Evolutionary conservation across 1,140 invertebrate genomes (phyloP).

Genomic region (Diabrotica undecimpunctata): DNA sequence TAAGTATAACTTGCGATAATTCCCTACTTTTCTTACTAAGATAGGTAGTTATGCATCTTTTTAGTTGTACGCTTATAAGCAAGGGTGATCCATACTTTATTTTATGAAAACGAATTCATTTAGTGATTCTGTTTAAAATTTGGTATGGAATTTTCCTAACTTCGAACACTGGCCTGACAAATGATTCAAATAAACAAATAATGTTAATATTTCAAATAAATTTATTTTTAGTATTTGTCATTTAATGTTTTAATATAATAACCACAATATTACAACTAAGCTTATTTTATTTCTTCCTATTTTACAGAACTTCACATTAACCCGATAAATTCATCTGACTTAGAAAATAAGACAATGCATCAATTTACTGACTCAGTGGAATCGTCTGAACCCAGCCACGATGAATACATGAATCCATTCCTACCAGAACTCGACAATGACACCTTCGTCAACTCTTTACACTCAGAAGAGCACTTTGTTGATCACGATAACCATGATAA

Average conservation of each 20-base stretch:
- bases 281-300: not conserved
- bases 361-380: slow-evolving; percentile 25
- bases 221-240: no score
- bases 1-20: no score
- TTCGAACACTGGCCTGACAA: no score
- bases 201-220: no score
- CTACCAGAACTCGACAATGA: slow-evolving; percentile 60
- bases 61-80: no score
- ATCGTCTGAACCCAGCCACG: slow-evolving; percentile 18
- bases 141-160: no score
- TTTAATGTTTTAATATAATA: not conserved
- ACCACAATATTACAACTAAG: not conserved
- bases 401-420: slow-evolving; percentile 58
- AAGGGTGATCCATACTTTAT: no score
- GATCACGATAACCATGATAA: slow-evolving; percentile 27
- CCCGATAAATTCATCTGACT: slow-evolving; percentile 22
- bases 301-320: slow-evolving; percentile 9
- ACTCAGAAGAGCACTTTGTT: slow-evolving; percentile 43
- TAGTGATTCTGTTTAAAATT: no score
- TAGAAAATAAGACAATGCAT: slow-evolving; percentile 15
- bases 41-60: no score
- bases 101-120: no score
- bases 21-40: no score
- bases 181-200: no score
- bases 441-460: slow-evolving; percentile 53